Evolutionary conservation across 2,888 invertebrate species (phyloP).

Genomic region (Cosmorhoe ocellata): DNA sequence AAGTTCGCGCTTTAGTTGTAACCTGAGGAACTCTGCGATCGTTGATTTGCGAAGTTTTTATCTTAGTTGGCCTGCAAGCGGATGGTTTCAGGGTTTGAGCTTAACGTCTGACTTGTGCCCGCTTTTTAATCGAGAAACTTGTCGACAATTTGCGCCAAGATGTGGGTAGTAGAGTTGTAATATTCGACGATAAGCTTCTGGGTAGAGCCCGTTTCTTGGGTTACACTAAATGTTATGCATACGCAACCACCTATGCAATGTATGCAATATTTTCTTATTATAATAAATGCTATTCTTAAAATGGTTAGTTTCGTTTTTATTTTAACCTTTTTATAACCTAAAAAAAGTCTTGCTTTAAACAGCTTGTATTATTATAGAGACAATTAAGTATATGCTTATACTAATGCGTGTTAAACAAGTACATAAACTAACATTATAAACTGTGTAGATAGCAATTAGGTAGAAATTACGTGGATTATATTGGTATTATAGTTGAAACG

Average conservation of each 20-base stretch:
- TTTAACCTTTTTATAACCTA: too few species aligned
- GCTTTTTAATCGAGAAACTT: conserved; percentile 66
- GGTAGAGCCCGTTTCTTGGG: conserved; percentile 34
- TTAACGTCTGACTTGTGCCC: conserved; percentile 52
- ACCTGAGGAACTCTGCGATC: conserved; percentile 33
- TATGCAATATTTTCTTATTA: too few species aligned
- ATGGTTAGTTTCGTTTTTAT: too few species aligned
- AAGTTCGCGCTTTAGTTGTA: neutral
- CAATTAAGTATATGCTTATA: too few species aligned
- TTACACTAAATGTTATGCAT: too few species aligned
- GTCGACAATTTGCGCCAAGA: conserved; percentile 55
- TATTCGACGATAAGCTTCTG: conserved; percentile 44
- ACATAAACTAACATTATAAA: too few species aligned
- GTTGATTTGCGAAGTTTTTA: conserved; percentile 54
- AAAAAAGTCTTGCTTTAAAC: too few species aligned
- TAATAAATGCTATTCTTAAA: too few species aligned
- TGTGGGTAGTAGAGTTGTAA: conserved; percentile 53
- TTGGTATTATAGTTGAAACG: neutral
- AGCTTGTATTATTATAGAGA: too few species aligned
- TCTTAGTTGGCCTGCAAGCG: conserved; percentile 46
- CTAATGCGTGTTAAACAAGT: too few species aligned
- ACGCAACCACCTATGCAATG: too few species aligned
- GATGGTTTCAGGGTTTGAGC: conserved; percentile 42
- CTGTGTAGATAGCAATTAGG: too few species aligned
- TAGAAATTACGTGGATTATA: neutral